Percentiles rank a stretch among this genome's conserved stretches.
Evolutionary conservation across 2,797 vertebrate species (phyloP).

Genomic region (Notoglanidium macrostoma): DNA sequence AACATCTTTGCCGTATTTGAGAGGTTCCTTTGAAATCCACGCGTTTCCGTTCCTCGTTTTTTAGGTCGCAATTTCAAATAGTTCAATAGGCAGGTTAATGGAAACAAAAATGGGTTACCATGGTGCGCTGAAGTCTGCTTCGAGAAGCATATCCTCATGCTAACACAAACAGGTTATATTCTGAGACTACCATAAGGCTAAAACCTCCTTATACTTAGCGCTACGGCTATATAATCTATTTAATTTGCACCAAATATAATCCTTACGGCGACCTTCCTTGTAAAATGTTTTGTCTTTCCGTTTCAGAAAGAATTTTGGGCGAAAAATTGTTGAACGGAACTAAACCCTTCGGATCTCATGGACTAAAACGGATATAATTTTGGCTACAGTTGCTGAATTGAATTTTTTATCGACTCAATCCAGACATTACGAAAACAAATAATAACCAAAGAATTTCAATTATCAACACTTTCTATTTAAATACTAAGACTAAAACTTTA

Average conservation of each 20-base stretch:
- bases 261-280: neutral
- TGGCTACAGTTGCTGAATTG: neutral
- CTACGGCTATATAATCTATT: neutral
- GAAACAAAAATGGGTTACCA: neutral
- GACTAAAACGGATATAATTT: neutral
- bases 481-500: neutral
- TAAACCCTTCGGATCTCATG: neutral
- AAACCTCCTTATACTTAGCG: neutral
- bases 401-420: too few species aligned
- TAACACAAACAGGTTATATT: too few species aligned
- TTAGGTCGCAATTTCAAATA: too few species aligned
- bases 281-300: neutral
- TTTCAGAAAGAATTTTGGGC: neutral
- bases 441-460: neutral
- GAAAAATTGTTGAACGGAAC: neutral
- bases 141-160: too few species aligned
- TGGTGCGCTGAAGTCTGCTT: neutral
- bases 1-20: too few species aligned
- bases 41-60: too few species aligned
- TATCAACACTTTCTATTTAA: neutral
- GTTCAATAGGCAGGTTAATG: too few species aligned
- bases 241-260: neutral
- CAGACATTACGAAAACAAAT: neutral
- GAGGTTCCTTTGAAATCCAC: too few species aligned
- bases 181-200: too few species aligned